These are phyloP conservation scores for Andricus quercusramuli DNA, from an alignment of 2,888 invertebrate genomes.

Conservation along the genomic window DNA sequence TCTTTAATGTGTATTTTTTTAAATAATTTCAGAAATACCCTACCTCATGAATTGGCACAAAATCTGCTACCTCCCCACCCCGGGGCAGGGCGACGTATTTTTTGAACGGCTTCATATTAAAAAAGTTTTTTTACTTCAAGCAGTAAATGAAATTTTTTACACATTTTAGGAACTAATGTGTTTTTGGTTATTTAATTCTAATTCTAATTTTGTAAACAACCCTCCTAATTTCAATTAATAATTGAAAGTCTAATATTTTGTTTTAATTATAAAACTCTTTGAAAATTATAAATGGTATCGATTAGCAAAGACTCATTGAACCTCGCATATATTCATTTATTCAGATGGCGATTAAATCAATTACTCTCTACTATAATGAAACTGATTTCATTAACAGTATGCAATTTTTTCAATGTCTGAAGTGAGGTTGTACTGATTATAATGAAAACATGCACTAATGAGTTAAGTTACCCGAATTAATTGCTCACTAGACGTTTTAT, in stretches of 20 bases:
- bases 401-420: not conserved
- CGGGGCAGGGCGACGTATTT: too few species aligned
- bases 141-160: too few species aligned
- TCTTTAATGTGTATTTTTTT: too few species aligned
- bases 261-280: not conserved
- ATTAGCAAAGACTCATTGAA: not conserved
- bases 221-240: too few species aligned
- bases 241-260: not conserved
- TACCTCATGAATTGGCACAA: too few species aligned
- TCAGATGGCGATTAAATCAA: not conserved
- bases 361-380: not conserved
- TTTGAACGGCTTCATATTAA: too few species aligned
- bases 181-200: too few species aligned
- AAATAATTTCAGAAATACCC: too few species aligned
- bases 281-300: not conserved
- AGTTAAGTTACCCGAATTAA: slow-evolving; percentile 19
- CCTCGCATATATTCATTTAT: not conserved
- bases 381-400: not conserved
- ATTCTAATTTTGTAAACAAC: too few species aligned
- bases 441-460: not conserved
- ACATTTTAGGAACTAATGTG: too few species aligned
- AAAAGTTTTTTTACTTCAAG: too few species aligned
- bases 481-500: slow-evolving; percentile 18
- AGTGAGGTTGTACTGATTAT: not conserved
- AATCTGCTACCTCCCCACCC: too few species aligned